Evolutionary conservation across 2,113 vertebrate species (phyloP).

Genomic region (Neotoma lepida): DNA sequence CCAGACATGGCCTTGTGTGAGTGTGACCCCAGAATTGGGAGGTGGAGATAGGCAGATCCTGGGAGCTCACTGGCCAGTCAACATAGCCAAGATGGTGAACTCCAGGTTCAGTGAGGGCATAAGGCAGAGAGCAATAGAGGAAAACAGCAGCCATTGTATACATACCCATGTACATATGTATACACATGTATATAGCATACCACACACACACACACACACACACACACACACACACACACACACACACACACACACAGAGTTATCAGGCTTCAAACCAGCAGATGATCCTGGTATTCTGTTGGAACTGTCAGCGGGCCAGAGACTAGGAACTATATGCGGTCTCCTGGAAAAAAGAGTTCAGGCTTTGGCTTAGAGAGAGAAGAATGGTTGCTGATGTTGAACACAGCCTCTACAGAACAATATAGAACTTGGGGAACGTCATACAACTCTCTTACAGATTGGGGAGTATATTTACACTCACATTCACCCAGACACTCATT

Average conservation of each 20-base stretch:
- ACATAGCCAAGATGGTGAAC: not conserved
- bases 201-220: not conserved
- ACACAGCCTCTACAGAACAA: too few relatives aligned
- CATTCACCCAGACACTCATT: not conserved
- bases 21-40: not conserved
- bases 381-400: not conserved
- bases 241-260: not conserved
- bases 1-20: not conserved
- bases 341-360: not conserved
- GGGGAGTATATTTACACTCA: too few relatives aligned
- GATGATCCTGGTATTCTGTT: not conserved
- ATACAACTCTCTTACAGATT: not conserved
- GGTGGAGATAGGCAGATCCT: not conserved
- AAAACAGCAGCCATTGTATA: not conserved
- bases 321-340: not conserved
- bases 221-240: not conserved
- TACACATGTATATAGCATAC: not conserved
- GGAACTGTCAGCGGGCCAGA: not conserved
- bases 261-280: not conserved
- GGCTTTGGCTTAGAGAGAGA: not conserved
- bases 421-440: not conserved
- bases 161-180: too few relatives aligned
- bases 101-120: not conserved
- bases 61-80: not conserved
- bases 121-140: not conserved